Evolutionary conservation across 2,888 invertebrate species (phyloP).

Genomic region (Thymelicus sylvestris): DNA sequence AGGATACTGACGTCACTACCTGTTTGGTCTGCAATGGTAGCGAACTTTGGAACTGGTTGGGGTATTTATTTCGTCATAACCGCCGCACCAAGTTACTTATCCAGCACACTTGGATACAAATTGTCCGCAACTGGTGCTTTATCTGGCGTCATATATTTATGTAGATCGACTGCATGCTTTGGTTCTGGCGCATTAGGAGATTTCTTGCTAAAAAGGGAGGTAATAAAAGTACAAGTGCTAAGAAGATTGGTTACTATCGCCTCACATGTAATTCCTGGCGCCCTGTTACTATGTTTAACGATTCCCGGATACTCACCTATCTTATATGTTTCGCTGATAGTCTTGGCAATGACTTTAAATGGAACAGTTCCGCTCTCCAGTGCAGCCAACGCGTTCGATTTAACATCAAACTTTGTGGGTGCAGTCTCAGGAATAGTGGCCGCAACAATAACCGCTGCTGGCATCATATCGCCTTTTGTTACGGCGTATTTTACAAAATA

Average conservation of each 20-base stretch:
- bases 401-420: conserved; percentile 88
- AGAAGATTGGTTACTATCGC: conserved; percentile 80
- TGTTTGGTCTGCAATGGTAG: conserved; percentile 82
- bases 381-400: conserved; percentile 83
- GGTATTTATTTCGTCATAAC: conserved; percentile 87
- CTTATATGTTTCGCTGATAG: conserved; percentile 78
- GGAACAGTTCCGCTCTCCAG: conserved; percentile 75
- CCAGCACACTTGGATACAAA: conserved; percentile 85
- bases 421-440: conserved; percentile 87
- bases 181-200: conserved; percentile 45
- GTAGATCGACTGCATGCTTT: conserved; percentile 41
- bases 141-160: conserved; percentile 46
- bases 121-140: conserved; percentile 46
- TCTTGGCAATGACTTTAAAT: conserved; percentile 81
- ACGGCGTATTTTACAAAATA: conserved; percentile 80
- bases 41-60: conserved; percentile 88
- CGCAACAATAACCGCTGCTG: conserved; percentile 84
- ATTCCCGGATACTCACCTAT: conserved; percentile 73
- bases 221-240: conserved; percentile 55
- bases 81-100: conserved; percentile 86
- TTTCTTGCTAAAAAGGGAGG: conserved; percentile 50
- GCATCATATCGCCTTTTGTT: conserved; percentile 86
- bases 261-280: conserved; percentile 64
- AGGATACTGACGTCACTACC: conserved; percentile 83
- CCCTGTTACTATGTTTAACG: conserved; percentile 64